Evolutionary conservation across 2,888 invertebrate species (phyloP), one percentile per base, ranked within the genome.

Genomic region (Coremacera marginata): DNA sequence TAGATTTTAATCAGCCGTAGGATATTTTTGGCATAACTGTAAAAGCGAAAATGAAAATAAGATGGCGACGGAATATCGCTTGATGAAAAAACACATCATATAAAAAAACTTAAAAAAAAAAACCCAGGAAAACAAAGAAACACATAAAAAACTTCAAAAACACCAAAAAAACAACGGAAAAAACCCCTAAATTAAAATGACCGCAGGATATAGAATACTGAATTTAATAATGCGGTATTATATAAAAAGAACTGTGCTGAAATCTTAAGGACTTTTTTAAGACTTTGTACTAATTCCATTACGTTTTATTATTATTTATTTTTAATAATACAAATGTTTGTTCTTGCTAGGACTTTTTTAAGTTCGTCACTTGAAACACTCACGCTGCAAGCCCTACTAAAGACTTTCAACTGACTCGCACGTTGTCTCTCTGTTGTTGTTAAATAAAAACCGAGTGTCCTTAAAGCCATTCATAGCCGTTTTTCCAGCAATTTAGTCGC

Each of bases 1-100:
- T 86, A 86, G 86, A 85, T 86, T 86, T 86, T 86, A 86, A 86
- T 86, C 86, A 86, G 85, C 86, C 86, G 81, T 83, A 83, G 85
- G 86, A 83, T 77, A 85, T 83, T 78, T 74, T 44, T 60, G 27
- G n/a, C 74, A 65, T 22, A 34, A 44, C 44, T 57, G 34, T n/a
- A 19, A 25, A 68, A 27, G 55, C n/a, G 16, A 55, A 70, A 55
- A 55, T 11, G 55, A n/a, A 44, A 72, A 72, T 62, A 62, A 60
- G 49, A 37, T 34, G 31, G 14, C 63, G 37, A 19, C 37, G 55
- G 70, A 71, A 62, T 62, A 37, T 22, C 25, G 37, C 68, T 37
- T 37, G n/a, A 37, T 16, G 22, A 60, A 76, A 63, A 55, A 49
- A 70, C 78, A 71, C 27, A 14, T 31, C 11, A 70, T 4, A 31